Evolutionary conservation across 2,888 invertebrate species (phyloP).

Genomic region (Exephanes ischioxanthus): DNA sequence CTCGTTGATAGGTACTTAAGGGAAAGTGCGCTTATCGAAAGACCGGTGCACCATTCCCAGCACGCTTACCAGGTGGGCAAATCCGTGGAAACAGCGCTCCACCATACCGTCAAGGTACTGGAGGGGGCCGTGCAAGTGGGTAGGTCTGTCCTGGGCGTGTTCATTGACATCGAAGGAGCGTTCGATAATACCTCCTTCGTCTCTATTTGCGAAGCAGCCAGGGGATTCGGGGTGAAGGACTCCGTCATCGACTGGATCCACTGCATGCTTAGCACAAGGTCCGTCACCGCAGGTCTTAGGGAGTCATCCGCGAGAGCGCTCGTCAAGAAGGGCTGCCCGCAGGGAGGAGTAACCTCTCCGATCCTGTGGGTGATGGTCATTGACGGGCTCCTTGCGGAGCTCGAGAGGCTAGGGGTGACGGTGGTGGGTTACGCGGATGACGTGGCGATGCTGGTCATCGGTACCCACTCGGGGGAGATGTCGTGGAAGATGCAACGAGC

Average conservation of each 20-base stretch:
- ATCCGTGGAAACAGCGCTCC: conserved; percentile 65
- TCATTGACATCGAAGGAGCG: conserved; percentile 67
- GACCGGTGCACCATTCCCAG: conserved; percentile 54
- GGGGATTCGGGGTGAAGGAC: conserved; percentile 6
- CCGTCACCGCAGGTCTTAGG: conserved; percentile 22
- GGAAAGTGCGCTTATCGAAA: conserved; percentile 35
- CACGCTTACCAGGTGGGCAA: conserved; percentile 67
- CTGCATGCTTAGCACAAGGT: conserved; percentile 34
- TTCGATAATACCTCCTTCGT: conserved; percentile 62
- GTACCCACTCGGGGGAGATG: too few relatives aligned
- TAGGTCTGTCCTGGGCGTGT: conserved; percentile 52
- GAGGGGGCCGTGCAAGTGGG: conserved; percentile 30
- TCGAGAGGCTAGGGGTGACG: conserved; percentile 23
- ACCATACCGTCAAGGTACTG: conserved; percentile 42
- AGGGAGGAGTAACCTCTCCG: conserved; percentile 45
- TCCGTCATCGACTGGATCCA: conserved; percentile 37
- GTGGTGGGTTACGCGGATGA: conserved; percentile 31
- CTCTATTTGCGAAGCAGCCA: conserved; percentile 40
- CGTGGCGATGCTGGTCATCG: too few relatives aligned
- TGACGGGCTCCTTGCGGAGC: conserved; percentile 38
- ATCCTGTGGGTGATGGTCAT: conserved; percentile 58
- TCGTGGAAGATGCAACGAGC: too few relatives aligned
- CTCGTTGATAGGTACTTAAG: conserved; percentile 69
- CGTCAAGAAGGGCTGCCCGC: conserved; percentile 34
- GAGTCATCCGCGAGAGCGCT: conserved; percentile 17